Percentiles rank a stretch among this genome's conserved stretches.
These are phyloP conservation scores for Saccopteryx bilineata DNA, from an alignment of 2,113 vertebrate species.

Conservation along the genomic window DNA sequence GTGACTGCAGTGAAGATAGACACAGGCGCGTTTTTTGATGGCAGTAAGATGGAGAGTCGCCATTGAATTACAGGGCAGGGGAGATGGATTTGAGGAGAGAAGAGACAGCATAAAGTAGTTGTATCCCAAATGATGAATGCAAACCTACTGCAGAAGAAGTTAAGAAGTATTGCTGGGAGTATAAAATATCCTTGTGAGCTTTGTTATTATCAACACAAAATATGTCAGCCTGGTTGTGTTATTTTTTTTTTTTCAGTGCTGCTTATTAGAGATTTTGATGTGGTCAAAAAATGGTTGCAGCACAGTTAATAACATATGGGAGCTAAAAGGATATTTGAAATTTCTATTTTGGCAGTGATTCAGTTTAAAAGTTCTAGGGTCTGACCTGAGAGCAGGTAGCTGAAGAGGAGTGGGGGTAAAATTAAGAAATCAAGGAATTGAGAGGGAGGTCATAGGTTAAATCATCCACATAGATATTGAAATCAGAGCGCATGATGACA, in stretches of 20 bases:
- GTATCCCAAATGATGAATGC: conserved; percentile 20
- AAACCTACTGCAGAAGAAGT: neutral
- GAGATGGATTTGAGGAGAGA: neutral
- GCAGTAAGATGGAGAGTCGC: neutral
- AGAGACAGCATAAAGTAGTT: neutral
- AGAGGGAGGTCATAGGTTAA: neutral
- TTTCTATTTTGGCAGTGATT: neutral
- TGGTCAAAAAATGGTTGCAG: neutral
- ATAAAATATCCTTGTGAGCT: neutral
- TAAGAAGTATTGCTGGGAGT: neutral
- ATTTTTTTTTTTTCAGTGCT: conserved; percentile 39
- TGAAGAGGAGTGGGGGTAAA: neutral
- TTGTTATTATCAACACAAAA: conserved; percentile 4
- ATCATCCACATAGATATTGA: neutral
- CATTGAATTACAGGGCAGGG: neutral
- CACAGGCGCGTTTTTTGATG: neutral
- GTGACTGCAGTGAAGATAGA: neutral
- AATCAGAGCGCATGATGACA: neutral
- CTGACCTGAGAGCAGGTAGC: neutral
- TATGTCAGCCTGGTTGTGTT: neutral
- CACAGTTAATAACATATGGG: neutral
- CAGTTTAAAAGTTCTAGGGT: neutral
- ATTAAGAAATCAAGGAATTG: neutral
- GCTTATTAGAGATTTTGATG: neutral
- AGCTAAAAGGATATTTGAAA: neutral